Base-by-base conservation (phyloP, 2,888 invertebrate species). In the Amphimallon solstitiale region DNA sequence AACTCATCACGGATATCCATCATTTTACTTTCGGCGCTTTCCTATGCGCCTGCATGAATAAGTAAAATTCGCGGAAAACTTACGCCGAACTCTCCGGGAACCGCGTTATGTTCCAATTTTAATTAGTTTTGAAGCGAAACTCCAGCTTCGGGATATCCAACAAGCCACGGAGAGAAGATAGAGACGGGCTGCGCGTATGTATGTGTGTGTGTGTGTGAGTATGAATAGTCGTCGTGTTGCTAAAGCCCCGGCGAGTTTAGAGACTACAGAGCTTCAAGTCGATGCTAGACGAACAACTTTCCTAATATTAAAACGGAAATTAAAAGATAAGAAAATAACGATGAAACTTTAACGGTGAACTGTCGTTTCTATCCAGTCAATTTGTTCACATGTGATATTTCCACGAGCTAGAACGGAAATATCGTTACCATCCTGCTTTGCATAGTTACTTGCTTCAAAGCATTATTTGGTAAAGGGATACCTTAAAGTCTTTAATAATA, bases 271-370 rank as follows among this genome's bases (percentile, higher is more conserved):
- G 52, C 17, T 51, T 37, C 21, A 14, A 19, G 46, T 29, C 34
- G 60, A 40, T 37, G 29, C 29, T 37, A 61, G 66, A 52, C 72
- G 75, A 79, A 51, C n/a, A 51, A 51, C 78, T 78, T 79, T 78
- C 75, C 73, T 75, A 77, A 79, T 79, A 79, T 81, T 78, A 78
- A 77, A 80, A 78, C 81, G 82, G 82, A 82, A 82, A 82, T 82
- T 82, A 81, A 81, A 81, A 81, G 82, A 81, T 82, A 82, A 82
- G 81, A 79, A 79, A 78, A 76, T 78, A 76, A 29, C 29, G 29
- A 29, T 9, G 29, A 29, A 29, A 29, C 29, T 29, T 29, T 77
- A 46, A 14, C 17, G 34, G 14, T 17, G 54, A 37, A 14, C 17
- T 10, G 35, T 10, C 29, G 17, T 17, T 46, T 46, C 7, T 29